These are phyloP conservation scores for Athene cunicularia DNA, from an alignment of 2,113 vertebrate species.

Conservation along the genomic window DNA sequence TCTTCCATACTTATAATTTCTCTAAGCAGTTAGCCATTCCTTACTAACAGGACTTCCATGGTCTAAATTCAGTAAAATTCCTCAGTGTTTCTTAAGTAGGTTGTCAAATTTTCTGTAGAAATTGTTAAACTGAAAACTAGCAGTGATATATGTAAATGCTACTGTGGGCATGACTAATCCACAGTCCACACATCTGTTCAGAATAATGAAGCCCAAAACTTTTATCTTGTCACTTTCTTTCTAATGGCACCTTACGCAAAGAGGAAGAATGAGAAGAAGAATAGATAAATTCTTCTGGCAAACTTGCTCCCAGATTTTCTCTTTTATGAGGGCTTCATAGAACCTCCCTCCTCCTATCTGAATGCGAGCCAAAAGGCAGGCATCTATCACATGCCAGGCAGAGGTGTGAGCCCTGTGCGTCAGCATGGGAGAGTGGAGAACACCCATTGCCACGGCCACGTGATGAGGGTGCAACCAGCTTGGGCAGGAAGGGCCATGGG, in stretches of 20 bases:
- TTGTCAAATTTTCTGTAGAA: constrained; percentile 13
- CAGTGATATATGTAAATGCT: neutral
- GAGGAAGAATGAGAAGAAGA: neutral
- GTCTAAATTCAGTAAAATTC: constrained; percentile 30
- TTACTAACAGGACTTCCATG: neutral
- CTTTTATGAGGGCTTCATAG: neutral
- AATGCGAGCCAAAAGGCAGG: neutral
- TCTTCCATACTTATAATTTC: neutral
- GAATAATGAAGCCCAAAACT: neutral
- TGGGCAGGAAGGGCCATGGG: neutral
- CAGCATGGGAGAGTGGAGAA: neutral
- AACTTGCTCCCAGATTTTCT: neutral
- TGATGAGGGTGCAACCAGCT: neutral
- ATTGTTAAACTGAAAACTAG: neutral
- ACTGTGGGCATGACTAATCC: constrained; percentile 16
- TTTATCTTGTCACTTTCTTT: neutral
- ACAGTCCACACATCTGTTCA: neutral
- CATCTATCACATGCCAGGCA: neutral
- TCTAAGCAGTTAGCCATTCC: neutral
- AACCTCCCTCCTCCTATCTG: neutral
- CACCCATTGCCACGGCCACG: fast-evolving
- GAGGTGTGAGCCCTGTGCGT: neutral
- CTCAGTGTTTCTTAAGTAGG: neutral
- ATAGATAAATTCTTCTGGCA: neutral
- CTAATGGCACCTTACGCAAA: neutral